Conservation (phyloP, 1,140 invertebrate genomes). For the Cotesia vestalis region DNA sequence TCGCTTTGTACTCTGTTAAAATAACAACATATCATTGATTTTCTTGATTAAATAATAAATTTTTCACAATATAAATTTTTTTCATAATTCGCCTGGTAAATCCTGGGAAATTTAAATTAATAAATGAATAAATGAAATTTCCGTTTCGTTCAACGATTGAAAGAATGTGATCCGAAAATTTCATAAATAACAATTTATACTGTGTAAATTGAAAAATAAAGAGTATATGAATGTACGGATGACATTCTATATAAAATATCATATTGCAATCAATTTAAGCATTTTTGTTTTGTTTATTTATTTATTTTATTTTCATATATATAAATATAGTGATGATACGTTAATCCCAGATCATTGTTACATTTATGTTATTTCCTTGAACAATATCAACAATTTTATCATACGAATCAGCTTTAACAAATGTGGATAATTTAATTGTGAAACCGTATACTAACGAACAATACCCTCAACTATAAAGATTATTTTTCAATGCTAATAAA, state of each 20-base stretch:
- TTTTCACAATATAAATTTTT: too few species aligned
- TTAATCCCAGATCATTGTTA: not conserved
- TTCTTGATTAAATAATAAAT: too few species aligned
- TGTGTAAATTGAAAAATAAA: constrained; percentile 6
- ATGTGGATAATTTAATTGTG: not conserved
- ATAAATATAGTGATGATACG: not conserved
- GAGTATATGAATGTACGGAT: not conserved
- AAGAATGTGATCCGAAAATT: too few species aligned
- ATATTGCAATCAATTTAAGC: not conserved
- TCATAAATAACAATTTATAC: too few species aligned
- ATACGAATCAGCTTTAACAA: not conserved
- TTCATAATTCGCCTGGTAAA: too few species aligned
- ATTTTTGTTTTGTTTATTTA: not conserved
- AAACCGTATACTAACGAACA: not conserved
- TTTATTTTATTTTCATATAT: not conserved
- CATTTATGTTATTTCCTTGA: not conserved
- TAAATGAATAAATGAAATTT: too few species aligned
- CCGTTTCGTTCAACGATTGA: too few species aligned
- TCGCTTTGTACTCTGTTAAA: too few species aligned
- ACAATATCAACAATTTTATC: not conserved
- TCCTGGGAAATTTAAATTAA: too few species aligned
- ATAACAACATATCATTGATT: too few species aligned
- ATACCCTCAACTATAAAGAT: not conserved
- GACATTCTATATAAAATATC: constrained; percentile 3
- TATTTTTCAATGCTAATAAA: not conserved